Percentiles rank a stretch among this genome's conserved stretches.
Conservation (phyloP, 2,113 vertebrate genomes). For the Perca schrenkii region DNA sequence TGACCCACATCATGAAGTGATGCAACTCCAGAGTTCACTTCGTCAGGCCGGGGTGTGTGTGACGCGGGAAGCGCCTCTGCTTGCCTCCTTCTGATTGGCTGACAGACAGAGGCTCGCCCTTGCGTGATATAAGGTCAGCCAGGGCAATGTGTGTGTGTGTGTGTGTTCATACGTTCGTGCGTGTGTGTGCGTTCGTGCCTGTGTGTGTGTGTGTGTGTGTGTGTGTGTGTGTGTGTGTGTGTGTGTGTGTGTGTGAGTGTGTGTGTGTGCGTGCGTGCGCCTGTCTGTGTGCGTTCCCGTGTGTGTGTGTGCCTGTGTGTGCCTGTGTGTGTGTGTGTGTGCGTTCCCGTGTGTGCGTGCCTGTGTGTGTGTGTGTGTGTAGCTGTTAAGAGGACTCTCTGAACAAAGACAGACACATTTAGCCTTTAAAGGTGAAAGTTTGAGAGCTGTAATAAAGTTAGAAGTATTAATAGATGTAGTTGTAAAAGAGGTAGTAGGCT, state of each 20-base stretch:
- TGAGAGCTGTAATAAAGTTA: neutral
- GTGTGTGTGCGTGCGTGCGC: constrained; percentile 1
- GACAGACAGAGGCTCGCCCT: constrained; percentile 46
- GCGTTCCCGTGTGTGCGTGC: neutral
- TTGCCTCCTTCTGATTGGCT: constrained; percentile 61
- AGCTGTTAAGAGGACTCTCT: neutral
- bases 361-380: neutral
- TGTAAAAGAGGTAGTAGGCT: neutral
- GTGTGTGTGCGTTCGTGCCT: neutral
- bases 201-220: no score
- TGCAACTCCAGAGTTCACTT: constrained; percentile 53
- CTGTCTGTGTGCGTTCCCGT: neutral
- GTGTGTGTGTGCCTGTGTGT: neutral
- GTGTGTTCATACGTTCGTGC: constrained; percentile 8
- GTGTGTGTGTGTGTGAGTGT: neutral
- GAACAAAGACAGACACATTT: neutral
- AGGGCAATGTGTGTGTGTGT: neutral
- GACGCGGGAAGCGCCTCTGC: constrained; percentile 36
- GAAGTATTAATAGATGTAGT: neutral
- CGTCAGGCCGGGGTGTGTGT: constrained; percentile 29
- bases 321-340: constrained; percentile 5
- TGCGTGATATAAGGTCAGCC: constrained; percentile 15
- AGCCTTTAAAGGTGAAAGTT: constrained; percentile 5
- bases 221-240: no score
- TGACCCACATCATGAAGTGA: constrained; percentile 53